Base-by-base conservation (phyloP, 2,888 invertebrate genomes). In the Hirtodrosophila histrioides region DNA sequence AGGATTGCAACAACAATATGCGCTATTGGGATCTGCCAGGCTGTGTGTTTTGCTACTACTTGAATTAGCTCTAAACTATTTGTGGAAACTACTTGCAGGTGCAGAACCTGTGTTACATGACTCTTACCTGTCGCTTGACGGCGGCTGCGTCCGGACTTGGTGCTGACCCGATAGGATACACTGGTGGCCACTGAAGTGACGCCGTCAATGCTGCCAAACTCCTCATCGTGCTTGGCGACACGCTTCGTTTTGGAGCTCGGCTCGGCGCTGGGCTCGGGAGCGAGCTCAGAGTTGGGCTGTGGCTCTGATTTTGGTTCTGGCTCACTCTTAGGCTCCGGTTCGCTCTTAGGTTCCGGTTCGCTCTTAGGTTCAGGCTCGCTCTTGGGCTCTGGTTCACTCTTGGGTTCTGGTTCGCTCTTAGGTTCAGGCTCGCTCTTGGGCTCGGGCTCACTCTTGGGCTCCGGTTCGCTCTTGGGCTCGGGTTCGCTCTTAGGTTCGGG, bases 111-210 rank as follows among this genome's bases (percentile, higher is more conserved):
- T 49, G 12, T 36, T 49, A 0, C 7, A 24, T 4, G 8, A 31
- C 4, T 41, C 62, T 78, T 81, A 90, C 89, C 90, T 78, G 75
- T 46, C 0, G 70, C 74, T 69, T 88, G 83, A 27, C 91, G 87
- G n/a, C 89, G 83, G 12, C 61, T 82, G 5, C 91, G 88, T 33
- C 92, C 92, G 62, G 89, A 63, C 68, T 93, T 93, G 12, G 93
- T 93, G 84, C 96, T 96, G 68, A 96, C 95, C 90, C 95, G 94
- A 90, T 95, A 96, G 0, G 96, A 95, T 3, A 96, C 94, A 87
- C 96, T 96, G 0, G 96, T 96, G 83, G 95, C 95, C 9, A 96
- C 95, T 0, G 90, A 89, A 0, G 95, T 94, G 27, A 95, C 95
- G 39, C 95, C 95, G 55, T 93, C 88, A 17, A 17, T 17, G 17